phyloP scores from a whole-genome alignment of 2,113 vertebrate genomes.

The Phyllostomus hastatus region DNA sequence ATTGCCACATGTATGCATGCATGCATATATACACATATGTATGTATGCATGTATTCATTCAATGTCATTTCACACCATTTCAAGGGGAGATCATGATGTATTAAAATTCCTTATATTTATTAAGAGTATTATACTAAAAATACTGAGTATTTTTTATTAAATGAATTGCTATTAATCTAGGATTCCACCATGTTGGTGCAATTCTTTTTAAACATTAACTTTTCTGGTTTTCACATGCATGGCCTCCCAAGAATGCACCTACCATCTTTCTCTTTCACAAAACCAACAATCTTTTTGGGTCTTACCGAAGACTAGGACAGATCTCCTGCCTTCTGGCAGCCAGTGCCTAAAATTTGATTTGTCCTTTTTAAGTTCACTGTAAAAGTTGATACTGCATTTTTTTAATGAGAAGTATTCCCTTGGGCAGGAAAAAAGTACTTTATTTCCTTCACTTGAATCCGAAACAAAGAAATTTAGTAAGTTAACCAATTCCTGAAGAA shows the following conservation, averaged over 20 bases:
- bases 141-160: not conserved
- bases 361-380: not conserved
- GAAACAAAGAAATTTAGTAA: not conserved
- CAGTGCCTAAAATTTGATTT: not conserved
- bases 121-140: not conserved
- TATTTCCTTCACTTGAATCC: not conserved
- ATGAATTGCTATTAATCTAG: not conserved
- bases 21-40: not conserved
- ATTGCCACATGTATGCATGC: fast-evolving
- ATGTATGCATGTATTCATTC: not conserved
- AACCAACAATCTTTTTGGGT: not conserved
- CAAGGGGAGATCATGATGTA: not conserved
- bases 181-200: not conserved
- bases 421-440: not conserved
- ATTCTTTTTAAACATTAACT: not conserved
- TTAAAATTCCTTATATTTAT: not conserved
- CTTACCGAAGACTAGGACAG: not conserved
- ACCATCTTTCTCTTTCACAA: not conserved
- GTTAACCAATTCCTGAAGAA: not conserved
- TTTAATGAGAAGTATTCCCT: not conserved
- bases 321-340: not conserved
- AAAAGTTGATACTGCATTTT: not conserved
- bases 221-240: not conserved
- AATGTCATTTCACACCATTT: not conserved
- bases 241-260: not conserved